Evolutionary conservation across 2,797 vertebrate species (phyloP).

Genomic region (Masticophis lateralis): DNA sequence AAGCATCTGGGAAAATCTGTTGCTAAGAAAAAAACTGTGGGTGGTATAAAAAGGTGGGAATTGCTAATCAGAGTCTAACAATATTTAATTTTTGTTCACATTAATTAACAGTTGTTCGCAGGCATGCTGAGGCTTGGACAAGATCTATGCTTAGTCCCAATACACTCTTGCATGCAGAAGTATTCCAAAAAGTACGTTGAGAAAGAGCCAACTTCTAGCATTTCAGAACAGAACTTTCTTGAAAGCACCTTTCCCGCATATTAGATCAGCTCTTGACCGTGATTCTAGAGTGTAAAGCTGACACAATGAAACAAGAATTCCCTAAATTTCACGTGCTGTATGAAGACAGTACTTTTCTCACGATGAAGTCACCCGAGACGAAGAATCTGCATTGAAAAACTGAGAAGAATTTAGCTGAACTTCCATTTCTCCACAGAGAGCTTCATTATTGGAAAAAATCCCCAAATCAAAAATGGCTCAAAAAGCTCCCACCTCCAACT

Average conservation of each 20-base stretch:
- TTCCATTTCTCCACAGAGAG: slow-evolving; percentile 33
- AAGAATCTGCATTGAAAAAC: background rate
- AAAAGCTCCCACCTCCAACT: slow-evolving; percentile 11
- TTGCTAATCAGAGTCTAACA: background rate
- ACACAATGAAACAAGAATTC: background rate
- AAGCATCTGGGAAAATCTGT: background rate
- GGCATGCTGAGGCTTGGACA: no score
- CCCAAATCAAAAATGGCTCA: slow-evolving; percentile 17
- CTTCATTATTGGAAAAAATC: slow-evolving; percentile 31
- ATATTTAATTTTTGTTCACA: background rate
- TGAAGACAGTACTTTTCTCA: slow-evolving; percentile 20
- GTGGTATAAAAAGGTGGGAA: background rate
- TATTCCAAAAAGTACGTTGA: background rate
- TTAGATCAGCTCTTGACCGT: background rate
- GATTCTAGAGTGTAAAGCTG: background rate
- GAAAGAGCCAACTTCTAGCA: background rate
- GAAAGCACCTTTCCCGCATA: background rate
- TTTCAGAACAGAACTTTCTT: background rate
- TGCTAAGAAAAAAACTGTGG: background rate
- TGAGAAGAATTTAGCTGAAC: slow-evolving; percentile 7
- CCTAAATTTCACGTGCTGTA: background rate
- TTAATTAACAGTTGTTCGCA: background rate
- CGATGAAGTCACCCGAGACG: background rate
- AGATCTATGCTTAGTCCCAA: background rate
- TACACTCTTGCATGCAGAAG: background rate